Evolutionary conservation across 2,797 vertebrate genomes (phyloP).

Genomic region (Bryconaethiops microstoma): DNA sequence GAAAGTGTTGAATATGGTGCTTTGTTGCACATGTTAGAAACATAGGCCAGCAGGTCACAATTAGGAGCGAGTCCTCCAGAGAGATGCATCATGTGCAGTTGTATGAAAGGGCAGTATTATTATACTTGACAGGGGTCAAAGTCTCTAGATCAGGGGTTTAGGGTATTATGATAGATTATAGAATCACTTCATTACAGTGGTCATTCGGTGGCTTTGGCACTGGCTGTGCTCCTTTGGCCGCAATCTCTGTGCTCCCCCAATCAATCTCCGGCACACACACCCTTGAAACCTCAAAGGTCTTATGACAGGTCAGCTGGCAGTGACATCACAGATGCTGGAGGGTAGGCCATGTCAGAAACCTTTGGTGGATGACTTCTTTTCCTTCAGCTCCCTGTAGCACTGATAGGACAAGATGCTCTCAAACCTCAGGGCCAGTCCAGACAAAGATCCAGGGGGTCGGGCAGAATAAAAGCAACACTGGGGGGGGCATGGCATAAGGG

Average conservation of each 20-base stretch:
- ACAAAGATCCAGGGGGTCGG: conserved; percentile 40
- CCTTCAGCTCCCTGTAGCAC: conserved; percentile 60
- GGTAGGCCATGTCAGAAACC: conserved; percentile 80
- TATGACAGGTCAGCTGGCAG: conserved; percentile 91
- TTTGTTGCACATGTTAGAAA: conserved; percentile 87
- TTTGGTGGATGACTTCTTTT: conserved; percentile 82
- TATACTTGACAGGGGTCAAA: conserved; percentile 91
- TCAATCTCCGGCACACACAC: conserved; percentile 43
- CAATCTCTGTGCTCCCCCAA: conserved; percentile 30
- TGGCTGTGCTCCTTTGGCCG: conserved; percentile 64
- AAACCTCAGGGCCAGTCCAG: conserved; percentile 33
- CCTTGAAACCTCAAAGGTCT: conserved; percentile 75
- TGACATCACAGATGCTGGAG: conserved; percentile 85
- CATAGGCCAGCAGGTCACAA: conserved; percentile 84
- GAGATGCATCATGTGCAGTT: conserved; percentile 76
- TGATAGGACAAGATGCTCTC: conserved; percentile 56
- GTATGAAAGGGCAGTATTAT: conserved; percentile 91
- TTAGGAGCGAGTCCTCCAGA: conserved; percentile 74
- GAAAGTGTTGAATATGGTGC: conserved; percentile 86
- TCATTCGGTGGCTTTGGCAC: conserved; percentile 81
- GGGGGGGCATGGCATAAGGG: conserved; percentile 61
- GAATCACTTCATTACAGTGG: conserved; percentile 92
- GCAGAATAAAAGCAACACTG: conserved; percentile 39
- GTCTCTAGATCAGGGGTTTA: conserved; percentile 93
- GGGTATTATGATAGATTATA: conserved; percentile 95